These are phyloP conservation scores for Diorhabda elongata DNA, from an alignment of 1,140 invertebrate genomes.

Conservation along the genomic window DNA sequence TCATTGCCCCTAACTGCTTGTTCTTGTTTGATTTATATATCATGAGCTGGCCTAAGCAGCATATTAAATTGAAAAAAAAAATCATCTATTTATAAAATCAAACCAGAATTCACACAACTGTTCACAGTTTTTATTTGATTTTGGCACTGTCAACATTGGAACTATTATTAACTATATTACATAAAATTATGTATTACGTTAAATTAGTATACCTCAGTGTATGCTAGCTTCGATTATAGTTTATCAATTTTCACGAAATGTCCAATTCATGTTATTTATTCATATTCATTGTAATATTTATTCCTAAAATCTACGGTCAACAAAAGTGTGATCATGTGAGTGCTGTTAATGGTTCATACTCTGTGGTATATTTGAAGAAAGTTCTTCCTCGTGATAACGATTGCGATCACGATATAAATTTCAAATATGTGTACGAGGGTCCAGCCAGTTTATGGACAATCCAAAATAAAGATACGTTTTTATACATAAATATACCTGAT, in stretches of 20 bases:
- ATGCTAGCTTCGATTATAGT: no score
- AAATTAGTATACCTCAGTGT: no score
- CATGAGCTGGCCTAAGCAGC: neutral
- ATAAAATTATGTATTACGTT: neutral
- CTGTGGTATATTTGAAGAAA: neutral
- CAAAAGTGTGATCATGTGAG: neutral
- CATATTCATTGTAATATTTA: no score
- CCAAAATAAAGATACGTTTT: neutral
- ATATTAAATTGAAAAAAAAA: constrained; percentile 1
- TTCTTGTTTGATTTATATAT: no score
- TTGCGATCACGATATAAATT: neutral
- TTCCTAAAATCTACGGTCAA: no score
- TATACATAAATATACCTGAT: neutral
- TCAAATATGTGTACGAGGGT: neutral
- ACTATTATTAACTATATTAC: constrained; percentile 1
- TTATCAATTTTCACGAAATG: no score
- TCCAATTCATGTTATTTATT: no score
- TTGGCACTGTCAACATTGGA: constrained; percentile 1
- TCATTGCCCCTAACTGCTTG: no score
- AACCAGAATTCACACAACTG: neutral
- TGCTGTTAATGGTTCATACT: neutral
- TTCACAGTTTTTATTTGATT: constrained; percentile 1
- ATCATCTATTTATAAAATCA: neutral
- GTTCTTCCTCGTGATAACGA: neutral
- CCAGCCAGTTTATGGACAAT: neutral